Evolutionary conservation across 2,113 vertebrate species (phyloP).

Genomic region (Psophia crepitans): DNA sequence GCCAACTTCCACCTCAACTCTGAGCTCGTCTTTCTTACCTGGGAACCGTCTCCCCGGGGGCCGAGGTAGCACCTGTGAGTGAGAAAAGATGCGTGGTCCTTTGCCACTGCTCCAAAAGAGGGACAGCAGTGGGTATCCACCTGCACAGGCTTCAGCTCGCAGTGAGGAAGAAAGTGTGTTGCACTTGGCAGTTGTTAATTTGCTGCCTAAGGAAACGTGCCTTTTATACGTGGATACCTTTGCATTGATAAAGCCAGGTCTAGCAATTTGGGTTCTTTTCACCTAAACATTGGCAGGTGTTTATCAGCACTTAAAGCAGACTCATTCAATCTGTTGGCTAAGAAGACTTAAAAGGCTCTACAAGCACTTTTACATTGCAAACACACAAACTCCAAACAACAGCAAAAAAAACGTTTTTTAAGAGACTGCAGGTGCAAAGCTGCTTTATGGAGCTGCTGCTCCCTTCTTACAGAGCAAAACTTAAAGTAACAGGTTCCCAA

Average conservation of each 20-base stretch:
- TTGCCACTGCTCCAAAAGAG: not conserved
- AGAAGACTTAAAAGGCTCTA: not conserved
- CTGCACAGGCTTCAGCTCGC: not conserved
- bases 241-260: not conserved
- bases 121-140: rapidly evolving
- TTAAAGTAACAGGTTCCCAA: not conserved
- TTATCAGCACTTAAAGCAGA: not conserved
- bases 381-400: not conserved
- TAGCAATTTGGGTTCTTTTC: not conserved
- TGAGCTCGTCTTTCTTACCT: not conserved
- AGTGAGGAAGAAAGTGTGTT: rapidly evolving
- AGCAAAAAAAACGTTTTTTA: not conserved
- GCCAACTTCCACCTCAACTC: not conserved
- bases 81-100: not conserved
- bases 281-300: not conserved
- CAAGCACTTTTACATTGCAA: not conserved
- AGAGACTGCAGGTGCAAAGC: not conserved
- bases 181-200: not conserved
- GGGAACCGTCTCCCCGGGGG: too few species aligned
- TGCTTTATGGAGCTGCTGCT: not conserved
- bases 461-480: not conserved
- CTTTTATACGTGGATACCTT: not conserved
- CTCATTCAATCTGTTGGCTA: not conserved
- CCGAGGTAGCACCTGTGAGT: not conserved
- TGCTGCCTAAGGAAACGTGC: not conserved